phyloP scores from a whole-genome alignment of 1,140 invertebrate species.

The Phymastichus coffea region DNA sequence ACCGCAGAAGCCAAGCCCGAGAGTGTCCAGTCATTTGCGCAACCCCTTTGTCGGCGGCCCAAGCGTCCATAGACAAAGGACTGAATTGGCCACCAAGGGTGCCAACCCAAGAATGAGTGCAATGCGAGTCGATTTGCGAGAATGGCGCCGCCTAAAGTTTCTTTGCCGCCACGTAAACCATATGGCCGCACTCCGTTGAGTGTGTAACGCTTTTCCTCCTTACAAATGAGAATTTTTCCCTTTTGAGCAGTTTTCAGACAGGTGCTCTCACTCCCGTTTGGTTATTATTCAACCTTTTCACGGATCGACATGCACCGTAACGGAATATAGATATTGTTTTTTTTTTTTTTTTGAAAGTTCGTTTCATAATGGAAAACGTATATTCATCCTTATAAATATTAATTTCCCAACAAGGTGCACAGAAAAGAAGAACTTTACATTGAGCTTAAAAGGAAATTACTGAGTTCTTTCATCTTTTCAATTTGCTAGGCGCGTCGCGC shows the following conservation, averaged over 20 bases:
- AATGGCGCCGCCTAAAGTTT: constrained; percentile 21
- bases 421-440: not conserved
- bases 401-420: too few species aligned
- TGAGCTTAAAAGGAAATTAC: not conserved
- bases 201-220: not conserved
- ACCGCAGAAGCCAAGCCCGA: not conserved
- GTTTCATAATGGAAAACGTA: constrained; percentile 9
- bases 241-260: constrained; percentile 10
- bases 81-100: constrained; percentile 25
- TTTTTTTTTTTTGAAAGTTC: too few species aligned
- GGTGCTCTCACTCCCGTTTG: constrained; percentile 6
- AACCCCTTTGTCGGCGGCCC: not conserved
- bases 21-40: constrained; percentile 6
- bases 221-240: constrained; percentile 21
- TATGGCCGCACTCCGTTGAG: constrained; percentile 32
- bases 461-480: not conserved
- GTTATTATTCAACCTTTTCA: not conserved
- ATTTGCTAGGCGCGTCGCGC: not conserved
- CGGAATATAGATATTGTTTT: not conserved
- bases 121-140: constrained; percentile 50
- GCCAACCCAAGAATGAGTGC: constrained; percentile 37
- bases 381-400: too few species aligned
- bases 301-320: not conserved
- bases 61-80: not conserved
- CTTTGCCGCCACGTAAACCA: constrained; percentile 32